phyloP scores from a whole-genome alignment of 2,797 vertebrate species.

The Sparus aurata region DNA sequence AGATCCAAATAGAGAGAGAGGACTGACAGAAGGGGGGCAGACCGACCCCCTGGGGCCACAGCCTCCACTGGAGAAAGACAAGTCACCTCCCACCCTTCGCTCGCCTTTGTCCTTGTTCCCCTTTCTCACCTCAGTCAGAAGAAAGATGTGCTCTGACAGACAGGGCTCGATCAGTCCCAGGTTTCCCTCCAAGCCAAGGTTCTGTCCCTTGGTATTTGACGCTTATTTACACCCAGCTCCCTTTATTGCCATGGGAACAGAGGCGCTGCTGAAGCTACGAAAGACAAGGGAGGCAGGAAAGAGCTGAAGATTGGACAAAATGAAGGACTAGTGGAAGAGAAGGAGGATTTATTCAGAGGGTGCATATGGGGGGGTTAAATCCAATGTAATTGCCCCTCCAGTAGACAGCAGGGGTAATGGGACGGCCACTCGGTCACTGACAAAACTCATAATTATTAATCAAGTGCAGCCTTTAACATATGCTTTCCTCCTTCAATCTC shows the following conservation, averaged over 20 bases:
- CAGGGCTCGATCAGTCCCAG: conserved; percentile 49
- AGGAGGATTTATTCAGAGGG: conserved; percentile 17
- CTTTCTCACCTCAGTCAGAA: conserved; percentile 40
- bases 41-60: conserved; percentile 55
- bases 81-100: conserved; percentile 54
- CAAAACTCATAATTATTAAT: conserved; percentile 76
- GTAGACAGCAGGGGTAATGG: conserved; percentile 66
- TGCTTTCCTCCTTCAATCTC: conserved; percentile 44
- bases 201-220: conserved; percentile 54
- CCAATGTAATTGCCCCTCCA: conserved; percentile 64
- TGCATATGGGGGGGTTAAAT: conserved; percentile 36
- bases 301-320: conserved; percentile 31
- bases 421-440: conserved; percentile 59
- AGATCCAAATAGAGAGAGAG: conserved; percentile 13
- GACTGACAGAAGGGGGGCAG: conserved; percentile 21
- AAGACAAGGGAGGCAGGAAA: not conserved
- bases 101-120: conserved; percentile 71
- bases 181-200: conserved; percentile 44
- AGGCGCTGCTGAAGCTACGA: conserved; percentile 9
- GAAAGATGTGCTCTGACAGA: conserved; percentile 55
- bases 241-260: conserved; percentile 52
- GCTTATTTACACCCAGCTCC: conserved; percentile 57
- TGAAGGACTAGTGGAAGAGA: not conserved
- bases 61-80: conserved; percentile 50
- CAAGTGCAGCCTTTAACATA: conserved; percentile 69